Evolutionary conservation across 2,888 invertebrate genomes (phyloP), one percentile per base, ranked within the genome.

Genomic region (Eurytoma californica): DNA sequence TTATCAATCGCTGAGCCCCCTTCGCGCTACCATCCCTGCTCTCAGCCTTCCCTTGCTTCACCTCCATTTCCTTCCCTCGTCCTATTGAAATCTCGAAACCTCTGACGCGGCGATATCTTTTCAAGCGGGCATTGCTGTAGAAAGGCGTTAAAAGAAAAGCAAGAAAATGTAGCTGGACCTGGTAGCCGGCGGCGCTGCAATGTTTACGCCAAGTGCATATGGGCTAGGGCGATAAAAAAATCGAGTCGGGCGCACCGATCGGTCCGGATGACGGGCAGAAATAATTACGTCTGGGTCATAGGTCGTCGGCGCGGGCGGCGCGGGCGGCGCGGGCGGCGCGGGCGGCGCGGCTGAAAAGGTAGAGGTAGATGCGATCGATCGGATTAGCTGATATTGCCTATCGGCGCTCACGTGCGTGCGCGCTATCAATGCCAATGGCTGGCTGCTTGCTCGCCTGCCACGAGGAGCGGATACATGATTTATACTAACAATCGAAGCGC

Each of bases 401-500:
- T 61, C 68, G 76, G 53, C 61, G 30, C 18, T 55, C 39, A 39
- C 39, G 39, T 39, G 39, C 39, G 39, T 39, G 39, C 39, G 53
- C 28, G 55, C 55, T 49, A 69, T 63, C 76, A 69, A 63, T 69
- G 76, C 47, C 76, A 75, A 68, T 75, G 60, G 66, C 58, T 13
- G 66, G 3, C 20, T 16, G 13, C 20, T 20, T 20, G 60, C 60
- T 61, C 16, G 61, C 30, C 30, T 53, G 63, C 53, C 72, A 39
- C 53, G 53, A 18, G 39, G 63, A 68, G 14, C 69, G 76, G 69
- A 76, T 76, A 63, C 69, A 63, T 76, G 63, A 76, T 76, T 76
- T 76, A 76, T 69, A 76, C 76, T 63, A 76, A 69, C 76, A 76
- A 76, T 76, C 69, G 39, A 76, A 57, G 47, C 67, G 68, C 39